These are phyloP conservation scores for Minunthozetes semirufus DNA, from an alignment of 2,888 invertebrate genomes.

Conservation along the genomic window DNA sequence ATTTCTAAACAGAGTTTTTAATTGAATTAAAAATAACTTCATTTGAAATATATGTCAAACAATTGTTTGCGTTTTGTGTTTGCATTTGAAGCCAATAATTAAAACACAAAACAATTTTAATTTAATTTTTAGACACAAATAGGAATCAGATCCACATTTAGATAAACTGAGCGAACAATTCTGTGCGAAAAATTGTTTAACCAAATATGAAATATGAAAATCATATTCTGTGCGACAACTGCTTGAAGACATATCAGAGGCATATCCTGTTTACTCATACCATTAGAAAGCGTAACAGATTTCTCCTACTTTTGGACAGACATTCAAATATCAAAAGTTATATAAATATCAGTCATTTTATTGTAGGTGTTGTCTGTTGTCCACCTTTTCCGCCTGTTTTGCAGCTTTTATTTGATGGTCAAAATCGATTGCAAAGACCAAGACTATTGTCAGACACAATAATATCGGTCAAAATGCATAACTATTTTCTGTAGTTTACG, in stretches of 20 bases:
- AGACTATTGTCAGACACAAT: too few species aligned
- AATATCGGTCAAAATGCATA: neutral
- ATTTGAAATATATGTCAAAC: neutral
- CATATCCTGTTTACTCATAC: conserved; percentile 19
- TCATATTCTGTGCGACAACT: neutral
- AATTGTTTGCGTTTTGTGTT: neutral
- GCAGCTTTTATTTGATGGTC: neutral
- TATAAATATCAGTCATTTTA: neutral
- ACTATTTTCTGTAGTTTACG: neutral
- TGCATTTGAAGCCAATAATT: neutral
- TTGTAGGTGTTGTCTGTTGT: neutral
- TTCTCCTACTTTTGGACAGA: neutral
- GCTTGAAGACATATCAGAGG: neutral
- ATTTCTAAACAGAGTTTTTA: neutral
- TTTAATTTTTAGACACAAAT: too few species aligned
- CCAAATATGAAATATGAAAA: too few species aligned
- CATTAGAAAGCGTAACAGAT: conserved; percentile 8
- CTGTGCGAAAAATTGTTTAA: too few species aligned
- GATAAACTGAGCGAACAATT: too few species aligned
- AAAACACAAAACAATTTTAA: too few species aligned
- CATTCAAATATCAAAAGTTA: neutral
- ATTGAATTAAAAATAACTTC: neutral
- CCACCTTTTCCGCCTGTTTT: neutral
- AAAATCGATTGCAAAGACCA: too few species aligned
- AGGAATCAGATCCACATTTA: too few species aligned